Percentiles rank a stretch among this genome's conserved stretches.
Evolutionary conservation across 30 jellyfish, hydroid and myxozoan species (phyloP).

Genomic region (Catostylus mosaicus): DNA sequence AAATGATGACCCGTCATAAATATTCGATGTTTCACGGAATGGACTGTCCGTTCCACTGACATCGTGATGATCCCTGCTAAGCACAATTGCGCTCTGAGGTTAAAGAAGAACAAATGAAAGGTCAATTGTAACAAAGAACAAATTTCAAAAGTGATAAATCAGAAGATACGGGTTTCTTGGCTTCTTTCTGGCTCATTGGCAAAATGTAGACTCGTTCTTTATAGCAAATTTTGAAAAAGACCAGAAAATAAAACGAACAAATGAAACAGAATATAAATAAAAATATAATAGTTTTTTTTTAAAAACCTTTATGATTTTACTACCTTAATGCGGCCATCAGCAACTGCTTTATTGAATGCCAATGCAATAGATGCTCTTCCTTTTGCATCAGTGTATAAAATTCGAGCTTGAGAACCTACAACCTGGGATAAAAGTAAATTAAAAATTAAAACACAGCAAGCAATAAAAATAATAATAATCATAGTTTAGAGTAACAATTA

Average conservation of each 20-base stretch:
- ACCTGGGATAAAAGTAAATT: constrained; percentile 69
- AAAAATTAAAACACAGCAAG: too few relatives aligned
- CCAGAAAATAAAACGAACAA: too few relatives aligned
- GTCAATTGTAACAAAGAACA: not conserved
- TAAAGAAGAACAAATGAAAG: not conserved
- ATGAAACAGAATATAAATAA: not conserved
- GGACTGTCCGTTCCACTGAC: constrained; percentile 99
- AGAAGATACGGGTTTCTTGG: too few relatives aligned
- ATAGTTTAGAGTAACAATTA: too few relatives aligned
- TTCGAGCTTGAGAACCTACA: constrained; percentile 99
- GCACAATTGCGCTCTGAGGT: constrained; percentile 89
- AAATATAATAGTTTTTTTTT: not conserved
- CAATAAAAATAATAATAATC: too few relatives aligned
- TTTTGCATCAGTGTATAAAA: constrained; percentile 82
- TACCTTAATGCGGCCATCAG: constrained; percentile 89
- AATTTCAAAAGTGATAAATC: too few relatives aligned
- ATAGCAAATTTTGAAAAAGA: too few relatives aligned
- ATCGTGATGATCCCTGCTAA: constrained; percentile 99
- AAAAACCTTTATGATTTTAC: not conserved
- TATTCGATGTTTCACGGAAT: constrained; percentile 97
- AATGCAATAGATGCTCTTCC: constrained; percentile 87
- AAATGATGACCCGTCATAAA: constrained; percentile 97
- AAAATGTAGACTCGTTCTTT: too few relatives aligned
- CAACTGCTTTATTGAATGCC: constrained; percentile 94
- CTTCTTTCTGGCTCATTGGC: too few relatives aligned